Evolutionary conservation across 30 jellyfish, hydroid and myxozoan species (phyloP).

Genomic region (Catostylus mosaicus): DNA sequence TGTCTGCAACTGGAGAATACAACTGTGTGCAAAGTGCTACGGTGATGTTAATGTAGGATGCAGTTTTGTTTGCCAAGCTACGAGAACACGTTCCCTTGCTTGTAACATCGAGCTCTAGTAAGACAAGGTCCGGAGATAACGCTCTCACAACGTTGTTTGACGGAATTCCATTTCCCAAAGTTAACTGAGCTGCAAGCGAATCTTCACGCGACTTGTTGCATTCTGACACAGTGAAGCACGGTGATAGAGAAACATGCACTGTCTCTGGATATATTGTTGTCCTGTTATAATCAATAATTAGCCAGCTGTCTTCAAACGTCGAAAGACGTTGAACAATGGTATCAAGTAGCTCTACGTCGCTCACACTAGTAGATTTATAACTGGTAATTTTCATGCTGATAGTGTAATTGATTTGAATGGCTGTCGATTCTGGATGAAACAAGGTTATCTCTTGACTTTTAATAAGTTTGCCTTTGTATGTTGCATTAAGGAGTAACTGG

Average conservation of each 20-base stretch:
- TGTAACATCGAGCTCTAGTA: conserved; percentile 7
- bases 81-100: conserved; percentile 8
- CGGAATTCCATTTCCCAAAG: conserved; percentile 34
- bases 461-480: background rate
- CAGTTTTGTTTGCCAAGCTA: background rate
- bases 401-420: conserved; percentile 1
- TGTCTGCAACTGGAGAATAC: conserved; percentile 10
- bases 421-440: conserved; percentile 1
- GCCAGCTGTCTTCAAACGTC: background rate
- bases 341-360: conserved; percentile 25
- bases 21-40: conserved; percentile 57
- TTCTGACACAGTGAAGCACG: conserved; percentile 22
- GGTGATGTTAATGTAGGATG: background rate
- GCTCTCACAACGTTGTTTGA: conserved; percentile 21
- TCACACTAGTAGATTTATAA: background rate
- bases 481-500: conserved; percentile 10
- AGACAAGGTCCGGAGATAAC: conserved; percentile 34
- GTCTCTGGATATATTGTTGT: conserved; percentile 45
- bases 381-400: conserved; percentile 37
- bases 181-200: background rate
- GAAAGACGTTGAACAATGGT: conserved; percentile 14
- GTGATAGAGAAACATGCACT: conserved; percentile 8
- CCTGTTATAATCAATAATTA: conserved; percentile 32
- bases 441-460: conserved; percentile 9
- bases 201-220: conserved; percentile 41